Base-by-base conservation (phyloP, 2,888 invertebrate species). In the Cetonia aurata region DNA sequence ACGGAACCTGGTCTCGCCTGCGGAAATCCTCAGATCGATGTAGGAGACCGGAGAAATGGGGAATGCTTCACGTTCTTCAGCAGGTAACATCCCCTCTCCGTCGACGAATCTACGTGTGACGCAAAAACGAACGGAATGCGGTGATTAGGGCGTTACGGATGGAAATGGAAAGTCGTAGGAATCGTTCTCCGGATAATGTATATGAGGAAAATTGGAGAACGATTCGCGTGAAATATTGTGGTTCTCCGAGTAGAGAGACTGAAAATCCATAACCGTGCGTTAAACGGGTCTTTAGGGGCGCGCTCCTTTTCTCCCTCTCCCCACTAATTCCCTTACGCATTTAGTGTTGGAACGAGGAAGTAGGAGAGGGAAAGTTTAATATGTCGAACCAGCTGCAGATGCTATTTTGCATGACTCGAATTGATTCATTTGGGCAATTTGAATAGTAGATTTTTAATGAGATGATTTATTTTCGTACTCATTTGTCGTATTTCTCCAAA, bases 151-250 rank as follows among this genome's bases (percentile, higher is more conserved):
- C 77, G 76, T 71, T 72, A 75, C 73, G 46, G 19, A 50, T 17
- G 62, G 8, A 50, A 50, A 37, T 37, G 62, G 62, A 37, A 65
- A 65, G 50, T 65, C 50, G 50, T 10, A 50, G 50, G 48, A 65
- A 65, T 17, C 37, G 37, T 37, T 37, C 50, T 65, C 62, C n/a
- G 33, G 62, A 37, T 57, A 57, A 57, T 57, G 52, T 65, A 41
- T 52, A 50, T 50, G 74, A 73, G 67, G 73, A 74, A 77, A 77
- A 57, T 77, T 71, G 75, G 76, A 75, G 75, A 73, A 73, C 77
- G 77, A 80, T 79, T 79, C 37, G 37, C 37, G 77, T 77, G 78
- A 79, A 79, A 79, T 80, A 78, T 79, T 79, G 79, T 78, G 79
- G 75, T 75, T 75, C 67, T 48, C 4, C 37, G 17, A 15, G 37